Evolutionary conservation across 64 coral and sea anemone species (phyloP), one percentile per base, ranked within the genome.

Genomic region (Exaiptasia diaphana): DNA sequence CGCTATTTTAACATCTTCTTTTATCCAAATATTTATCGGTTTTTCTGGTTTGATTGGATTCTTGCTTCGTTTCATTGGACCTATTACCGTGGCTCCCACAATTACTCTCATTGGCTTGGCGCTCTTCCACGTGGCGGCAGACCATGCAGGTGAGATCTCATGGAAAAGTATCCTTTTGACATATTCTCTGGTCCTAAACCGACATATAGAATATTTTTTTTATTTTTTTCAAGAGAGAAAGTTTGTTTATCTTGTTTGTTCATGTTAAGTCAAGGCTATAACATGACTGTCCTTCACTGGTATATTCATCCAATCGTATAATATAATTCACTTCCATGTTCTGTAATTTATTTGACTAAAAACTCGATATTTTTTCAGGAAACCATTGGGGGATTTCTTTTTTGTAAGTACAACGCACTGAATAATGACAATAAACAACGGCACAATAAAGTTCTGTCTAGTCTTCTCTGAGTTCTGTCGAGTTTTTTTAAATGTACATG

Each of bases 1-100:
- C 33, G 92, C 92, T 0, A 96, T 96, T 14, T 90, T 96, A 72
- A 75, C 90, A 1, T 78, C 86, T 1, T 90, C 92, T 11, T 85
- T 96, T 10, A 80, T 96, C n/a, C 92, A 96, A 86, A 84, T 96
- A 35, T 26, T 85, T 5, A 60, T 96, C 44, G 92, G 92, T 26
- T 89, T 89, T 29, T 85, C 86, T 10, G 92, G 92, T 28, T 33
- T 89, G 17, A 89, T 96, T 38, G 92, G 92, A 23, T 64, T 90
- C 11, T 55, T 96, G 0, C 74, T 96, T 8, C 73, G 80, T 10
- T 96, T 75, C 38, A 85, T 96, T 48, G 92, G 92, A 49, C 92
- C 92, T 0, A 60, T 96, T 4, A 75, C 92, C 20, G 77, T 96
- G 6, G 86, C 88, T 36, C 92, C 92, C 4, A 84, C 92, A 12